Percentiles rank a stretch among this genome's conserved stretches.
These are phyloP conservation scores for Harpalus rufipes DNA, from an alignment of 2,888 invertebrate species.

Conservation along the genomic window DNA sequence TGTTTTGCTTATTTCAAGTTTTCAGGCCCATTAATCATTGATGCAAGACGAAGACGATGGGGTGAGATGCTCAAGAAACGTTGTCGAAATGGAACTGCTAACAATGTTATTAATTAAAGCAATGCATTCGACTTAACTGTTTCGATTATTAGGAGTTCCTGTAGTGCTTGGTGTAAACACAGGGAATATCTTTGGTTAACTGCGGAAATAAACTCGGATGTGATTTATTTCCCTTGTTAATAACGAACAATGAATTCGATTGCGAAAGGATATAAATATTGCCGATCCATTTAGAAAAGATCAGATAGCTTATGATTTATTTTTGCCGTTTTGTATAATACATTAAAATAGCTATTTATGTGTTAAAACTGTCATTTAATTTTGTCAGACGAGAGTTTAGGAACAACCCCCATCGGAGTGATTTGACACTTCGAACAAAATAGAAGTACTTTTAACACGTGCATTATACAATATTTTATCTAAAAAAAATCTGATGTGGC, in stretches of 20 bases:
- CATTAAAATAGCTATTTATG: not conserved
- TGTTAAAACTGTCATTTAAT: not conserved
- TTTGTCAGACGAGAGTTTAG: too few relatives aligned
- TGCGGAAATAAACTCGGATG: constrained; percentile 14
- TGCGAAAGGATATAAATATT: not conserved
- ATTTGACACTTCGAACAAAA: not conserved
- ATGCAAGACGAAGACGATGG: constrained; percentile 39
- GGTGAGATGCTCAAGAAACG: constrained; percentile 19
- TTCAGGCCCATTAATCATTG: constrained; percentile 60
- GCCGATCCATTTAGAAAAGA: not conserved
- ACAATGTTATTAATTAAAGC: constrained; percentile 63
- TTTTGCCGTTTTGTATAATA: not conserved
- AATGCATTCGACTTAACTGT: constrained; percentile 34
- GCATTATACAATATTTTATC: too few relatives aligned
- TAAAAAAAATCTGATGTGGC: too few relatives aligned
- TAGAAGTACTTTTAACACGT: too few relatives aligned
- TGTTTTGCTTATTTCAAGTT: constrained; percentile 54
- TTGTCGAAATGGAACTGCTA: constrained; percentile 32
- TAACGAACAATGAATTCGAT: constrained; percentile 2
- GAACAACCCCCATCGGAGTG: not conserved
- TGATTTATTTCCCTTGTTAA: constrained; percentile 9
- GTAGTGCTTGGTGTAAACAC: constrained; percentile 24
- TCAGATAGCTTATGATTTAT: constrained; percentile 6
- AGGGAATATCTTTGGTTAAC: constrained; percentile 11
- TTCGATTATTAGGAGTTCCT: constrained; percentile 49